These are phyloP conservation scores for Drosophila parthenogenetica DNA, from an alignment of 2,888 invertebrate species.

Conservation along the genomic window DNA sequence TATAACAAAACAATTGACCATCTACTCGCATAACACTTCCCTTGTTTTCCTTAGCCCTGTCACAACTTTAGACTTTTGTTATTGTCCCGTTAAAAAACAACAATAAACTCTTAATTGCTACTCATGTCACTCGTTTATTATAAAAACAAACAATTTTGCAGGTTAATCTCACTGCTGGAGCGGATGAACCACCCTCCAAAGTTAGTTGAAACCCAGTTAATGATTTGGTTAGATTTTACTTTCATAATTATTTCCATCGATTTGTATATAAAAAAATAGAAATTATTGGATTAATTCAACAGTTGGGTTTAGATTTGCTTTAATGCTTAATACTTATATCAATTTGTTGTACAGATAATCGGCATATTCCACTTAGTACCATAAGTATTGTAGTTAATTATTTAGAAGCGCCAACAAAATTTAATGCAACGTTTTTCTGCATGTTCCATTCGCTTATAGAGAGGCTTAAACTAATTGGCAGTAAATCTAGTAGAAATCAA, in stretches of 20 bases:
- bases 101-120: conserved; percentile 5
- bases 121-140: conserved; percentile 5
- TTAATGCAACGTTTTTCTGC: conserved; percentile 39
- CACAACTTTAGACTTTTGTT: conserved; percentile 11
- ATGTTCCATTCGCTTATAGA: conserved; percentile 41
- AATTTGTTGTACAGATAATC: conserved; percentile 24
- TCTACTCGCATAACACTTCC: neutral
- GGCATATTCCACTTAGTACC: conserved; percentile 10
- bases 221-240: conserved; percentile 12
- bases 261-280: conserved; percentile 16
- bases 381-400: conserved; percentile 17
- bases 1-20: conserved; percentile 21
- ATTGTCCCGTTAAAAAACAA: conserved; percentile 15
- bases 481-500: conserved; percentile 31
- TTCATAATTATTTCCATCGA: conserved; percentile 25
- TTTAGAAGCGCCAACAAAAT: conserved; percentile 18
- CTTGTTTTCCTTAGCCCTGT: neutral
- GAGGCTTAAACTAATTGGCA: conserved; percentile 38
- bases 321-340: conserved; percentile 7
- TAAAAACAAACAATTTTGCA: conserved; percentile 70
- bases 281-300: conserved; percentile 8
- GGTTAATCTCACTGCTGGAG: conserved; percentile 85
- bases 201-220: conserved; percentile 81
- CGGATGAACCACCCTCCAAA: conserved; percentile 85
- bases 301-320: conserved; percentile 39